Conservation (phyloP, 1,140 invertebrate genomes). For the Bombus haemorrhoidalis region DNA sequence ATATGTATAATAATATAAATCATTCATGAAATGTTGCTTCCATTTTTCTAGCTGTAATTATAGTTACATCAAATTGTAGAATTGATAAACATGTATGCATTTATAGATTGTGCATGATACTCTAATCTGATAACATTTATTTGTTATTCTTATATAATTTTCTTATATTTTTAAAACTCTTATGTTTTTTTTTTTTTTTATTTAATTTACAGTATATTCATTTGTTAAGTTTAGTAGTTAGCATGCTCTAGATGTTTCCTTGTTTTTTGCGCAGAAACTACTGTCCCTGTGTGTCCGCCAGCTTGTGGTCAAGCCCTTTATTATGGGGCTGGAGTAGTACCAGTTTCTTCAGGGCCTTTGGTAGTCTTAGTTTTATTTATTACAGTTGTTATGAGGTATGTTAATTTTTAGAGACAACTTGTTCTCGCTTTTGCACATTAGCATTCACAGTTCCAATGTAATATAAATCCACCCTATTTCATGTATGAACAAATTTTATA, state of each 20-base stretch:
- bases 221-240: conserved; percentile 57
- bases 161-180: no score
- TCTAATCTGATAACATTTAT: neutral
- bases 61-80: neutral
- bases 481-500: neutral
- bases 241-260: conserved; percentile 79
- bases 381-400: conserved; percentile 78
- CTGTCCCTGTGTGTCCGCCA: conserved; percentile 95
- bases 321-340: conserved; percentile 83
- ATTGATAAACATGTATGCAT: conserved; percentile 16
- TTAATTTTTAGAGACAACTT: conserved; percentile 36
- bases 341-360: conserved; percentile 77
- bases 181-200: neutral
- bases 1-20: neutral
- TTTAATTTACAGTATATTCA: neutral
- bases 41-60: conserved; percentile 1
- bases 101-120: conserved; percentile 37
- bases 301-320: conserved; percentile 90
- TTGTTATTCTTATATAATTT: neutral
- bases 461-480: no score
- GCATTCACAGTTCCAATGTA: neutral
- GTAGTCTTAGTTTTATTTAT: conserved; percentile 79
- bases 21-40: neutral
- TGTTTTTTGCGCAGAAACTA: conserved; percentile 87
- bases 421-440: conserved; percentile 24